phyloP scores from a whole-genome alignment of 1,140 invertebrate genomes.

The Venustaconcha ellipsiformis region DNA sequence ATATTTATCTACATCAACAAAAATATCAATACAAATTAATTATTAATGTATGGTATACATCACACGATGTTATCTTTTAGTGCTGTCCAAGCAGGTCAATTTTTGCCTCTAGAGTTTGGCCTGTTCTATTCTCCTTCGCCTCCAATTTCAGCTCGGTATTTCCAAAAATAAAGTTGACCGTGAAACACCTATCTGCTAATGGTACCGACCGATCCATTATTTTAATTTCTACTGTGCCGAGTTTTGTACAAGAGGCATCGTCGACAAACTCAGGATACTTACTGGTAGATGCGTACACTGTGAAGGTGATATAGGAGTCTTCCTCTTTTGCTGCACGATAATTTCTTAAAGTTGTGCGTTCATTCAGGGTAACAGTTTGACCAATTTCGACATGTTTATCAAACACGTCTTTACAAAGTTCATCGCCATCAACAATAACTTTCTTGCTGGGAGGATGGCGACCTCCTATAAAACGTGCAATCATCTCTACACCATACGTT shows the following conservation, averaged over 20 bases:
- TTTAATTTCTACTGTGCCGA: conserved; percentile 28
- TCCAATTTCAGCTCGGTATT: conserved; percentile 37
- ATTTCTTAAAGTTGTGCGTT: conserved; percentile 20
- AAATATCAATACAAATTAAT: too few species aligned
- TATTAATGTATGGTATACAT: too few species aligned
- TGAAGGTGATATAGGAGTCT: conserved; percentile 23
- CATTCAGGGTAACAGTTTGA: conserved; percentile 11
- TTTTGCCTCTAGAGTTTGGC: conserved; percentile 3
- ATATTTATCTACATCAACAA: too few species aligned
- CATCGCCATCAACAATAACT: conserved; percentile 15
- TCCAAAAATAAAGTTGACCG: conserved; percentile 36
- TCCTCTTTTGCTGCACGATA: conserved; percentile 17
- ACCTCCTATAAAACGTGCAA: conserved; percentile 16
- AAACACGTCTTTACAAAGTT: conserved; percentile 36
- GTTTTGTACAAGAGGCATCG: conserved; percentile 24
- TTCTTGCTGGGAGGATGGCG: conserved; percentile 25
- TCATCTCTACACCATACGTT: conserved; percentile 35
- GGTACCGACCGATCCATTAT: conserved; percentile 13
- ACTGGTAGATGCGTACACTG: conserved; percentile 28
- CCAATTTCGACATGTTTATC: conserved; percentile 31
- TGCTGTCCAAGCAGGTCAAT: conserved; percentile 13
- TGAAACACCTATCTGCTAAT: conserved; percentile 22
- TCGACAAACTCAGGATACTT: conserved; percentile 30
- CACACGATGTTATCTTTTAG: too few species aligned
- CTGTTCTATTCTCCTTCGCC: conserved; percentile 21